A percentile compares a stretch with the other conserved stretches of the same genome.
Conservation (phyloP, 2,888 invertebrate genomes). For the Bombyx huttoni region DNA sequence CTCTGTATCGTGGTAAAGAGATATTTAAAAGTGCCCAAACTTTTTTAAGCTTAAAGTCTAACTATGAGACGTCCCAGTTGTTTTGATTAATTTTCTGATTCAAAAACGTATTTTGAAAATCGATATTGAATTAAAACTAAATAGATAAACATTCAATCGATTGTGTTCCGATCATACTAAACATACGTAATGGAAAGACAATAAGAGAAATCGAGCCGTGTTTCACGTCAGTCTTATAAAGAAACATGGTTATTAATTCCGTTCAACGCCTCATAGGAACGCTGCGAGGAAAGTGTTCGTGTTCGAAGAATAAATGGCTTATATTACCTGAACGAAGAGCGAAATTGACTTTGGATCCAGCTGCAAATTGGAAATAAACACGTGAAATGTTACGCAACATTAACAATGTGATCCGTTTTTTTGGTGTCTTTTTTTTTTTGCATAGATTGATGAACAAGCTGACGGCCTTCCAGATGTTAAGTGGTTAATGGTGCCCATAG, state of each 20-base stretch:
- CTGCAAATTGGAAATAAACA: conserved; percentile 5
- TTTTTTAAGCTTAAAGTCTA: no score
- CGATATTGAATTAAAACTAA: no score
- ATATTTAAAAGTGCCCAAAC: no score
- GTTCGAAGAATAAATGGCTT: conserved; percentile 8
- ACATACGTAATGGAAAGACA: not conserved
- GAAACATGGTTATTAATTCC: conserved; percentile 1
- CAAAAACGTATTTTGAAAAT: no score
- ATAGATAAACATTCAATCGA: not conserved
- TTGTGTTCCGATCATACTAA: not conserved
- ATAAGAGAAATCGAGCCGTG: not conserved
- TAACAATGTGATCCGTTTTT: not conserved
- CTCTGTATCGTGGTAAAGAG: no score
- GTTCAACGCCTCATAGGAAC: not conserved
- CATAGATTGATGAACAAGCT: no score
- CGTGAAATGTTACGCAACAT: not conserved
- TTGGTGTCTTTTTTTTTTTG: not conserved
- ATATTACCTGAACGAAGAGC: conserved; percentile 5
- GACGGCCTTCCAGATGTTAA: no score
- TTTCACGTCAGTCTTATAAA: not conserved
- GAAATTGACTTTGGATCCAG: conserved; percentile 5
- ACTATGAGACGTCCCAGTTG: no score
- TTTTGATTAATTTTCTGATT: no score
- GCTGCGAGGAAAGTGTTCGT: conserved; percentile 4
- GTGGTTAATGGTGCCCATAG: no score